These are phyloP conservation scores for Paramacrobiotus metropolitanus DNA, from an alignment of 1,140 invertebrate species.

Conservation along the genomic window DNA sequence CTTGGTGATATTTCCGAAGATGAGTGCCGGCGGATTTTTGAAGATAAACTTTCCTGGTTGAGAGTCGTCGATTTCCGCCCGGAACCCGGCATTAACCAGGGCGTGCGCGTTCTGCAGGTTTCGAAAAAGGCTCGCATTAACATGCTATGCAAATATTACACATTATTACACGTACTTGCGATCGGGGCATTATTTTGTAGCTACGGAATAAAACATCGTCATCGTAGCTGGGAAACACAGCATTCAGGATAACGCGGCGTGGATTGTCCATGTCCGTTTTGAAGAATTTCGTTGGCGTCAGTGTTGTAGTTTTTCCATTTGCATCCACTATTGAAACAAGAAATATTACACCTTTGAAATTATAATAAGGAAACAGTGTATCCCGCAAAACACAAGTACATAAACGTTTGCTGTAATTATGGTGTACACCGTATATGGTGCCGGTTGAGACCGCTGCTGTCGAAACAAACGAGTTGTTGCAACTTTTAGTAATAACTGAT, in stretches of 20 bases:
- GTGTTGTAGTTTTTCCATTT: background rate
- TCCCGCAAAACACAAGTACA: no score
- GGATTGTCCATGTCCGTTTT: background rate
- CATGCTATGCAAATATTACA: background rate
- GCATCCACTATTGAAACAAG: background rate
- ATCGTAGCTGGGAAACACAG: background rate
- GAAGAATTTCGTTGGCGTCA: background rate
- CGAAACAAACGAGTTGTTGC: no score
- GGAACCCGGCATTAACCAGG: background rate
- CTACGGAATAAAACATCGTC: background rate
- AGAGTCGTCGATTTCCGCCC: background rate
- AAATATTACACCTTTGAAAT: background rate
- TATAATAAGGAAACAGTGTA: background rate
- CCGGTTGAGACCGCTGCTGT: no score
- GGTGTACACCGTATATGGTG: no score
- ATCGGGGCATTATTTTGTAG: conserved; percentile 1
- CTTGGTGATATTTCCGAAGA: background rate
- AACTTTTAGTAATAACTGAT: no score
- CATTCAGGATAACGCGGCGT: background rate
- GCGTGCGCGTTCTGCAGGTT: background rate
- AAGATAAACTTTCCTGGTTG: background rate
- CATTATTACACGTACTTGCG: background rate
- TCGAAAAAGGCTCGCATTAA: background rate
- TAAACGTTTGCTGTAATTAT: no score
- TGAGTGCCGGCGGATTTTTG: background rate